Conservation (phyloP, 2,888 invertebrate species). For the Trypoxylon attenuatum region DNA sequence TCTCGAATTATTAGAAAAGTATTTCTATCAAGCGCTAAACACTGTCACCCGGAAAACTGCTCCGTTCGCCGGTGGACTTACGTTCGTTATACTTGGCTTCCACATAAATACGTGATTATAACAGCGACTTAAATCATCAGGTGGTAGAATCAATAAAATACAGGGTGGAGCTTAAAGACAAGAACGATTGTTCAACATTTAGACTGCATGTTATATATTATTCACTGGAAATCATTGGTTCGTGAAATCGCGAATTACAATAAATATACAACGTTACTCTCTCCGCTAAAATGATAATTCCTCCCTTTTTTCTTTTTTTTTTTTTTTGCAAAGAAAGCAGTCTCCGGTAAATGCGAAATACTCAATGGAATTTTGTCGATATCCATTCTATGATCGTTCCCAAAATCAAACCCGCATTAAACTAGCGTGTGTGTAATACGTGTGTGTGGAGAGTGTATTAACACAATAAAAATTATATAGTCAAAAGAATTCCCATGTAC, state of each 20-base stretch:
- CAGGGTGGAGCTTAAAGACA: slow-evolving; percentile 11
- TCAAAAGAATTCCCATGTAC: slow-evolving; percentile 9
- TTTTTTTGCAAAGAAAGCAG: slow-evolving; percentile 6
- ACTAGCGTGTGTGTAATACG: too few relatives aligned
- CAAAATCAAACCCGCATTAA: slow-evolving; percentile 13
- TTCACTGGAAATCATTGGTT: slow-evolving; percentile 14
- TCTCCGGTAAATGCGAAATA: slow-evolving; percentile 33
- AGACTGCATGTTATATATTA: slow-evolving; percentile 24
- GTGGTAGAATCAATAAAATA: slow-evolving; percentile 11
- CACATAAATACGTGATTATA: too few relatives aligned
- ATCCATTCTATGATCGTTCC: slow-evolving; percentile 16
- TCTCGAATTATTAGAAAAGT: too few relatives aligned
- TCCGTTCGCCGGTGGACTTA: too few relatives aligned
- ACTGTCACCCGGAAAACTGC: too few relatives aligned
- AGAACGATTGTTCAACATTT: slow-evolving; percentile 21
- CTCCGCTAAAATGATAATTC: too few relatives aligned
- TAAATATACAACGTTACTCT: slow-evolving; percentile 24
- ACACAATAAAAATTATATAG: slow-evolving; percentile 8
- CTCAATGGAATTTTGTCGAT: slow-evolving; percentile 21
- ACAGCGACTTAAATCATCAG: too few relatives aligned
- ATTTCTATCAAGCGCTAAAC: too few relatives aligned
- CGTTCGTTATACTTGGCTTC: too few relatives aligned
- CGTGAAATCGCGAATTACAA: slow-evolving; percentile 20
- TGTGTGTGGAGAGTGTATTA: too few relatives aligned
- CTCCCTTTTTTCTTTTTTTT: too few relatives aligned